phyloP scores from a whole-genome alignment of 2,888 invertebrate species.

The Parnassius orleans region DNA sequence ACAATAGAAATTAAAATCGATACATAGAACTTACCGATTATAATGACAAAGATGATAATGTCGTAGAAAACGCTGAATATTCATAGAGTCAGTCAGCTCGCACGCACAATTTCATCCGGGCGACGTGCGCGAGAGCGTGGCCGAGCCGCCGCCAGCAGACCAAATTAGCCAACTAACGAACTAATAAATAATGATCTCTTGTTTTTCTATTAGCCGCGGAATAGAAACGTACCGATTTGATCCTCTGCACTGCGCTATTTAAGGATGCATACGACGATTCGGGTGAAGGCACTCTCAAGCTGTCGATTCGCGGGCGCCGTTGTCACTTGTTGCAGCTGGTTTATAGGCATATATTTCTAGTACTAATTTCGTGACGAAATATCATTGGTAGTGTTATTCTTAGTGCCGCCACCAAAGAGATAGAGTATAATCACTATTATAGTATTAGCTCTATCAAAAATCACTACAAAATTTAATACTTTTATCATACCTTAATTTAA shows the following conservation, averaged over 20 bases:
- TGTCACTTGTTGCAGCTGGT: slow-evolving; percentile 46
- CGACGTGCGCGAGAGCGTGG: slow-evolving; percentile 74
- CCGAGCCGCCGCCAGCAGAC: slow-evolving; percentile 73
- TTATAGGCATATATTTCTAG: slow-evolving; percentile 2
- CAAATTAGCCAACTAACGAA: slow-evolving; percentile 80
- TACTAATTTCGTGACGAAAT: neutral
- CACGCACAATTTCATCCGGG: slow-evolving; percentile 73
- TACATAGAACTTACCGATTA: slow-evolving; percentile 5
- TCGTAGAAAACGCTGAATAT: slow-evolving; percentile 32
- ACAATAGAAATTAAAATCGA: neutral
- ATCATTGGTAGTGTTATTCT: too few relatives aligned
- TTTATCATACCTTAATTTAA: too few relatives aligned
- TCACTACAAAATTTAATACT: too few relatives aligned
- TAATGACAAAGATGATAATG: slow-evolving; percentile 13
- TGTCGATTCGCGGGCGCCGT: slow-evolving; percentile 66
- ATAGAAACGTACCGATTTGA: slow-evolving; percentile 74
- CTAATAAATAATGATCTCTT: slow-evolving; percentile 81
- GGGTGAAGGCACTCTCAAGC: slow-evolving; percentile 76
- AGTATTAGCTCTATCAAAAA: too few relatives aligned
- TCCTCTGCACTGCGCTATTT: slow-evolving; percentile 68
- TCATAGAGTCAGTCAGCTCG: slow-evolving; percentile 31
- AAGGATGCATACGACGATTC: slow-evolving; percentile 73
- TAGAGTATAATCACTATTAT: too few relatives aligned
- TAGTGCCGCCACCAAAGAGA: too few relatives aligned
- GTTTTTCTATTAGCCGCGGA: slow-evolving; percentile 77